A percentile compares a stretch with the other conserved stretches of the same genome.
These are phyloP conservation scores for Heterodera filipjevi DNA, from an alignment of 2,888 invertebrate species.

Conservation along the genomic window DNA sequence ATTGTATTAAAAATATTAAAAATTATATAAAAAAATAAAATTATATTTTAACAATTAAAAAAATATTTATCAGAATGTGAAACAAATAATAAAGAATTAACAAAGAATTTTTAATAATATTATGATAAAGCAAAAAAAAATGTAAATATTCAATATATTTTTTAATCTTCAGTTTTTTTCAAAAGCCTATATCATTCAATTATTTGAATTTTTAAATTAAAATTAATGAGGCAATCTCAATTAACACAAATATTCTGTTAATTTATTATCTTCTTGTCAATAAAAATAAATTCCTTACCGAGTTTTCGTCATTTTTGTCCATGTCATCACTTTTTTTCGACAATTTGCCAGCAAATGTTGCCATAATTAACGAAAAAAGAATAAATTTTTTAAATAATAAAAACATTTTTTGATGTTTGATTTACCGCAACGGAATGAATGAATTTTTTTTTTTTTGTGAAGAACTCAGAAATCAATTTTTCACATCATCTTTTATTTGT, in stretches of 20 bases:
- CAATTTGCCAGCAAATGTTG: background rate
- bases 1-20: background rate
- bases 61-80: too few relatives aligned
- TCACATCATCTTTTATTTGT: background rate
- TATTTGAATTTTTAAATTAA: too few relatives aligned
- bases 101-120: too few relatives aligned
- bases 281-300: background rate
- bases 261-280: background rate
- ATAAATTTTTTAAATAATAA: background rate
- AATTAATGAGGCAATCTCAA: too few relatives aligned
- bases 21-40: too few relatives aligned
- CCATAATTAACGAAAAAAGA: background rate
- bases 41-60: too few relatives aligned
- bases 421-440: background rate
- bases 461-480: background rate
- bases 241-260: too few relatives aligned
- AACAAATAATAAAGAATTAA: too few relatives aligned
- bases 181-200: too few relatives aligned
- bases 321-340: background rate
- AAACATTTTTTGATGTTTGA: background rate
- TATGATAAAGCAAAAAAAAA: too few relatives aligned
- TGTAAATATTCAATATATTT: too few relatives aligned
- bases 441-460: background rate
- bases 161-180: too few relatives aligned
- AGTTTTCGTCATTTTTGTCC: background rate